Base-by-base conservation (phyloP, 2,113 vertebrate genomes). In the Tetrao urogallus region DNA sequence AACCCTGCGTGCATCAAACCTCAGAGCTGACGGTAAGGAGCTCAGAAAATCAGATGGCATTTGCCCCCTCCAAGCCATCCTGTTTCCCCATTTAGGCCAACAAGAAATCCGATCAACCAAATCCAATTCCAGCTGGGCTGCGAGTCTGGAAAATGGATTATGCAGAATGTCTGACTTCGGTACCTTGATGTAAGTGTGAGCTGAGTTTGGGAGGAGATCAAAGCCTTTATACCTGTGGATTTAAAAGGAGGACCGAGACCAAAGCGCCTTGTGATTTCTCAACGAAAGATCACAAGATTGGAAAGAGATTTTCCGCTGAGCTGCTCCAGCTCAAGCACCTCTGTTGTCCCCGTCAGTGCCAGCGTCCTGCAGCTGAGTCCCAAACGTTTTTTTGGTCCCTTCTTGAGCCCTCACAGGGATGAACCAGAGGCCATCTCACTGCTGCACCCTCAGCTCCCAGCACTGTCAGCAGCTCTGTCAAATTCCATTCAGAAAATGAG, bases 21-120 rank as follows among this genome's bases (percentile, higher is more conserved):
- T n/a, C 40, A 13, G 67, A 88, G 60, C 85, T 89, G 93, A 78
- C 38, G 75, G 69, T 1, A 50, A 52, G 63, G 4, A 78, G 80
- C 90, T 90, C 58, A 42, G 32, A 56, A 77, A 57, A 25, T 16
- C 94, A 47, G 30, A 11, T 0, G 36, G 47, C 65, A 17, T 70
- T 83, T 73, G 88, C 82, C 82, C 86, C 69, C 69, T n/a, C 78
- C 48, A 11, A 92, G 83, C 58, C 56, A 27, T 57, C 50, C 76
- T n/a, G 38, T 16, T 91, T 61, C 92, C 92, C 66, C 30, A 5
- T 94, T 96, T 95, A 89, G 94, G 61, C 78, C 72, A 30, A 57
- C 66, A 57, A 89, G 85, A 92, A 97, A 97, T 97, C 94, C 56
- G 76, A 90, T 97, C 93, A 97, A 81, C 3, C 70, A 48, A 97